A percentile compares a stretch with the other conserved stretches of the same genome.
Evolutionary conservation across 2,113 vertebrate species (phyloP).

Genomic region (Pandion haliaetus): DNA sequence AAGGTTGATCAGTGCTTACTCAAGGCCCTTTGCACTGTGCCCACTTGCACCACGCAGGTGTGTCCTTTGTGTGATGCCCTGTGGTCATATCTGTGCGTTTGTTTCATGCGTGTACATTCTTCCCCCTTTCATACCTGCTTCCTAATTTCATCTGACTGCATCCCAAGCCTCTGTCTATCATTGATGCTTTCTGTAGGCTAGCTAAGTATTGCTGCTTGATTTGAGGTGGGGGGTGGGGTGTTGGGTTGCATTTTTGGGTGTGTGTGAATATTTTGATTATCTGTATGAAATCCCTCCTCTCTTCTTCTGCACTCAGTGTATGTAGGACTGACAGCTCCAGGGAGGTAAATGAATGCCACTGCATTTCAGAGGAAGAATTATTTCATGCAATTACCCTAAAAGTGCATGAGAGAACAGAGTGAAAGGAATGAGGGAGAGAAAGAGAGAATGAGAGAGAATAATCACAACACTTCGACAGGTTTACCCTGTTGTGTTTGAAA

Average conservation of each 20-base stretch:
- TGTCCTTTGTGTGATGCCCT: not conserved
- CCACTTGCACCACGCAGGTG: not conserved
- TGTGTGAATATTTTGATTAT: constrained; percentile 14
- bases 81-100: rapidly evolving
- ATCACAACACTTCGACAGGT: constrained; percentile 59
- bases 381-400: constrained; percentile 65
- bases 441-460: constrained; percentile 35
- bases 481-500: constrained; percentile 47
- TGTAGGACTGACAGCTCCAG: constrained; percentile 5
- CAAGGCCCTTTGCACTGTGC: not conserved
- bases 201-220: not conserved
- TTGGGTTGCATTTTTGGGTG: not conserved
- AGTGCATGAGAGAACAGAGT: constrained; percentile 18
- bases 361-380: constrained; percentile 62
- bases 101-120: not conserved
- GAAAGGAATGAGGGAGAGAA: constrained; percentile 18
- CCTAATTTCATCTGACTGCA: not conserved
- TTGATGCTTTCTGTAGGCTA: not conserved
- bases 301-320: not conserved
- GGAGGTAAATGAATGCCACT: constrained; percentile 34
- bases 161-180: not conserved
- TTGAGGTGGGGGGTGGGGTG: not conserved
- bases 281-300: constrained; percentile 1
- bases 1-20: not conserved
- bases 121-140: not conserved